Conservation (phyloP, 1,140 invertebrate genomes). For the Platyura marginata region DNA sequence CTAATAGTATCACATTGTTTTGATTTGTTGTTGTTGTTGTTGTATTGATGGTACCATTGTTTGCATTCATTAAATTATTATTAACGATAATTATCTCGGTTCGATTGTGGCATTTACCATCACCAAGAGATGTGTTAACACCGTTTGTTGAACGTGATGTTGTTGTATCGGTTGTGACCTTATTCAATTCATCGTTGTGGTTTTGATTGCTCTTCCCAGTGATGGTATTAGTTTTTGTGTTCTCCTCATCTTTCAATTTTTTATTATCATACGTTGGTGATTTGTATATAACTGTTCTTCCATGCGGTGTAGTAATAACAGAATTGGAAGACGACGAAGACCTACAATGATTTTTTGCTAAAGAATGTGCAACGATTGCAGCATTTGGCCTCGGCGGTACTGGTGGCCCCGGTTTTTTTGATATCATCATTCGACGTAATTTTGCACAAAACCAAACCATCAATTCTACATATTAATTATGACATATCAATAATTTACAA, state of each 20-base stretch:
- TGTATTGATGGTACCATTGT: too few relatives aligned
- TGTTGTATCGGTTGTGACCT: neutral
- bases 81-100: neutral
- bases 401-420: conserved; percentile 38
- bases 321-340: too few relatives aligned
- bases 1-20: neutral
- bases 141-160: neutral
- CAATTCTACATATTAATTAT: neutral
- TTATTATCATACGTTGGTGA: neutral
- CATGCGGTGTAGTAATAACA: conserved; percentile 20
- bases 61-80: neutral
- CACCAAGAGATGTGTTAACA: neutral
- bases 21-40: neutral
- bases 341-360: conserved; percentile 37
- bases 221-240: too few relatives aligned
- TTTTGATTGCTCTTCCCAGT: neutral
- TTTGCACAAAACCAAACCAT: neutral
- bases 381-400: conserved; percentile 52
- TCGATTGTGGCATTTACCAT: neutral
- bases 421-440: neutral
- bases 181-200: neutral
- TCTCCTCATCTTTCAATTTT: too few relatives aligned
- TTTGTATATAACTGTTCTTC: conserved; percentile 2
- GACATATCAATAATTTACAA: too few relatives aligned
- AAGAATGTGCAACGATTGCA: conserved; percentile 44